Conservation (phyloP, 2,797 vertebrate species). For the Silurus lanzhouensis region DNA sequence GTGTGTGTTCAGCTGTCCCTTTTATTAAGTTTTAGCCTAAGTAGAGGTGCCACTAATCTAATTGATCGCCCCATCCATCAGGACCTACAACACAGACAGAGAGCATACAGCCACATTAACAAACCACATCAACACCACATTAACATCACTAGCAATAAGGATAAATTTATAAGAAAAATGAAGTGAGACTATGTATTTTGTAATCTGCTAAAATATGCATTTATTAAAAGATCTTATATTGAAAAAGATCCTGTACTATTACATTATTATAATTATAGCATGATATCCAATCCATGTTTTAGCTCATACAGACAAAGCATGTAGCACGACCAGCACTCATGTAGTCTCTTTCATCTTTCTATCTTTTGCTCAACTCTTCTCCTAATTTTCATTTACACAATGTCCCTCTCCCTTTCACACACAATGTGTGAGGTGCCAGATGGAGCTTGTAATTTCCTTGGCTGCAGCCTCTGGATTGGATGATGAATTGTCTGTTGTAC, state of each 20-base stretch:
- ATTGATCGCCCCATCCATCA: constrained; percentile 19
- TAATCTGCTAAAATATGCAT: neutral
- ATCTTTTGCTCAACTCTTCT: neutral
- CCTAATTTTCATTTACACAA: neutral
- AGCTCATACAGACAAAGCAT: neutral
- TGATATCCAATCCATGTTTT: neutral
- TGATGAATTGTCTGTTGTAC: neutral
- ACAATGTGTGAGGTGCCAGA: neutral
- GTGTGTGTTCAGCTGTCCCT: neutral
- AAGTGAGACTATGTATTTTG: too few relatives aligned
- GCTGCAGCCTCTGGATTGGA: constrained; percentile 33
- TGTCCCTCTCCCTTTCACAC: constrained; percentile 27
- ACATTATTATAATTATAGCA: neutral
- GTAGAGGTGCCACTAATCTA: constrained; percentile 31
- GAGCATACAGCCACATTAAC: neutral
- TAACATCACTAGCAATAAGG: constrained; percentile 11
- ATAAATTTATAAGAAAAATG: neutral
- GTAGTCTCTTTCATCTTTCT: neutral
- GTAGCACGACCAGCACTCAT: neutral
- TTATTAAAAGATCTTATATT: neutral
- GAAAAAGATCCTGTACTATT: neutral
- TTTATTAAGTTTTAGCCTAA: constrained; percentile 24
- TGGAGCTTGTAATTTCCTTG: constrained; percentile 34
- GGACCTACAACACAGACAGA: constrained; percentile 4
- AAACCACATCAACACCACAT: constrained; percentile 20